A percentile compares a stretch with the other conserved stretches of the same genome.
phyloP scores from a whole-genome alignment of 2,113 vertebrate genomes.

The Anguilla rostrata region DNA sequence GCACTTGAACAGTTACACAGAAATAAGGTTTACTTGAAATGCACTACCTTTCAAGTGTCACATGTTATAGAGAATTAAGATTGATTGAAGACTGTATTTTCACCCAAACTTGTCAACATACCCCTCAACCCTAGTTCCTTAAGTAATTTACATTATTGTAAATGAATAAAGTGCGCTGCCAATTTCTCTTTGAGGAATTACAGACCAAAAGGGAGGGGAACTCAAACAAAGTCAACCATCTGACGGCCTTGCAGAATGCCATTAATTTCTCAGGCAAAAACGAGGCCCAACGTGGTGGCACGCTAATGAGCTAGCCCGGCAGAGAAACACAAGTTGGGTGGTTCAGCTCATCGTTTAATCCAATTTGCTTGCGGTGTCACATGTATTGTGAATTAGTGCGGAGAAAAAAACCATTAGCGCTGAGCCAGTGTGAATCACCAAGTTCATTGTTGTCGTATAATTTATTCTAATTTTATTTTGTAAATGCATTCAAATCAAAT shows the following conservation, averaged over 20 bases:
- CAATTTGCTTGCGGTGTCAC: constrained; percentile 43
- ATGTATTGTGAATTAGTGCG: constrained; percentile 38
- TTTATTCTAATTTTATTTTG: constrained; percentile 2
- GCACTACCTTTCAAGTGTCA: too few relatives aligned
- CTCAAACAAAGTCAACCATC: too few relatives aligned
- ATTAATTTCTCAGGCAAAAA: constrained; percentile 38
- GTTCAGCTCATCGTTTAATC: constrained; percentile 47
- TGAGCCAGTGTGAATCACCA: constrained; percentile 14
- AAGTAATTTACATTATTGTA: too few relatives aligned
- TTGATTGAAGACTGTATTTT: too few relatives aligned
- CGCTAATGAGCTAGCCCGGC: constrained; percentile 38
- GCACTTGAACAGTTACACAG: too few relatives aligned
- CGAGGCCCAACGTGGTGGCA: constrained; percentile 24
- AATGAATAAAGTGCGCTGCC: too few relatives aligned
- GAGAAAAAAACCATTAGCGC: constrained; percentile 31
- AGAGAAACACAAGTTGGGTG: constrained; percentile 36
- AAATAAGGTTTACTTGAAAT: too few relatives aligned
- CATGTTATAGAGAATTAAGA: too few relatives aligned
- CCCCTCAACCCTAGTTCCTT: too few relatives aligned
- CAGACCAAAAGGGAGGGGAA: too few relatives aligned
- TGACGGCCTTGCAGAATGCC: constrained; percentile 25
- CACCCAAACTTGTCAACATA: too few relatives aligned
- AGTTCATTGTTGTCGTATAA: constrained; percentile 5
- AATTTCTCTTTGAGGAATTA: too few relatives aligned
- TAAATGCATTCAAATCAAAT: not conserved